Evolutionary conservation across 2,113 vertebrate species (phyloP), one percentile per base, ranked within the genome.

Genomic region (Odocoileus virginianus): DNA sequence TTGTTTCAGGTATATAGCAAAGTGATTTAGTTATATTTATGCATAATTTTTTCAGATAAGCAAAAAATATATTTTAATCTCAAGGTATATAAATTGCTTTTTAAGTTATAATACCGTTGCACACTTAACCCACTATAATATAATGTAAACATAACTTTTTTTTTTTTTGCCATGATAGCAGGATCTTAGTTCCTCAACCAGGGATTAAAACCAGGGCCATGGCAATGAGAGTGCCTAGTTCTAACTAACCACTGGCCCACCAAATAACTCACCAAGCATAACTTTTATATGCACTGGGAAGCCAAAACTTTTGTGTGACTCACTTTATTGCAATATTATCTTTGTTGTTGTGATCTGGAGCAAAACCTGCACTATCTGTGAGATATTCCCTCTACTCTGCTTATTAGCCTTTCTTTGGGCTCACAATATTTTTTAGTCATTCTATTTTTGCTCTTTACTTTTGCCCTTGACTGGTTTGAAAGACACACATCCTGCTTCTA

Each of bases 41-140:
- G 40, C 19, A 40, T 3, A 23, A 40, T 71, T 40, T 74, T 11
- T 74, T 74, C n/a, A 74, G n/a, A 74, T 40, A 40, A 74, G 67
- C 67, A 74, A 40, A 74, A 74, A 40, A 23, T 19, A 74, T 67
- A 67, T 23, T 40, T 74, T 40, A 74, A 74, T 40, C n/a, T 74
- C 67, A 74, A 74, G 67, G 67, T 40, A 74, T 74, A 21, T 74
- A 74, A 74, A 21, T 40, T 74, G n/a, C n/a, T 74, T 74, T 74
- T 74, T 6, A 23, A 23, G 1, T n/a, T 23, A 40, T 40, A 40
- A 23, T 71, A 74, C 67, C 0, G 0, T 74, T 74, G 19, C 67
- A 74, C 5, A 40, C 19, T 74, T 74, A 40, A 74, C n/a, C n/a
- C n/a, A 74, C 67, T 74, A 74, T n/a, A 74, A 40, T 40, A 40